Evolutionary conservation across 2,888 invertebrate species (phyloP).

Genomic region (Malthinus flaveolus): DNA sequence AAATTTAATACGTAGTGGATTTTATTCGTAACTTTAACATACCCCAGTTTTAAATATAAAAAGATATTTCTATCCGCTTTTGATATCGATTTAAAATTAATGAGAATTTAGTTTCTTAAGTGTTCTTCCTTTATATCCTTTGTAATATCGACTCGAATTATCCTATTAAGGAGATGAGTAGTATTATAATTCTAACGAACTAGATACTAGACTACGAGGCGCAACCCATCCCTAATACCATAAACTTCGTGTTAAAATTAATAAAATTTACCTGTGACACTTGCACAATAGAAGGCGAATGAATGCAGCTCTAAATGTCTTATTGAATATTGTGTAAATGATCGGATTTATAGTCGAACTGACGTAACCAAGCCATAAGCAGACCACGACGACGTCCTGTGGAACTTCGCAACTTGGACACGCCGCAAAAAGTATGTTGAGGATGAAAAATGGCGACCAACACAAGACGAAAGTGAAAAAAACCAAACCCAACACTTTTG

Average conservation of each 20-base stretch:
- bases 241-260: not conserved
- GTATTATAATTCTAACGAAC: too few species aligned
- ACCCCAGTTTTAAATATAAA: too few species aligned
- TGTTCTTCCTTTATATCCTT: too few species aligned
- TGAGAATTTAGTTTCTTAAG: too few species aligned
- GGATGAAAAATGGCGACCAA: conserved; percentile 90
- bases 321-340: conserved; percentile 92
- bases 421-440: conserved; percentile 85
- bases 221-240: too few species aligned
- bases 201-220: too few species aligned
- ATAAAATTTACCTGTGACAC: conserved; percentile 67
- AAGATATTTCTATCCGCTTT: too few species aligned
- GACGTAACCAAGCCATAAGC: conserved; percentile 90
- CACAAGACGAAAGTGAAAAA: conserved; percentile 92
- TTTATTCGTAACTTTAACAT: too few species aligned
- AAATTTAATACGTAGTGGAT: too few species aligned
- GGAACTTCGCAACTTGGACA: conserved; percentile 80
- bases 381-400: conserved; percentile 75
- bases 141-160: too few species aligned
- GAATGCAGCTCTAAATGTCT: conserved; percentile 85
- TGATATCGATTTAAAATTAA: too few species aligned
- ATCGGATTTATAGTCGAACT: conserved; percentile 93
- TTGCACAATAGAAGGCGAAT: conserved; percentile 74
- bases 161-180: too few species aligned
- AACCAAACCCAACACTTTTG: conserved; percentile 87